Conservation (phyloP, 2,113 vertebrate species). For the Trochalopteron elliotii region DNA sequence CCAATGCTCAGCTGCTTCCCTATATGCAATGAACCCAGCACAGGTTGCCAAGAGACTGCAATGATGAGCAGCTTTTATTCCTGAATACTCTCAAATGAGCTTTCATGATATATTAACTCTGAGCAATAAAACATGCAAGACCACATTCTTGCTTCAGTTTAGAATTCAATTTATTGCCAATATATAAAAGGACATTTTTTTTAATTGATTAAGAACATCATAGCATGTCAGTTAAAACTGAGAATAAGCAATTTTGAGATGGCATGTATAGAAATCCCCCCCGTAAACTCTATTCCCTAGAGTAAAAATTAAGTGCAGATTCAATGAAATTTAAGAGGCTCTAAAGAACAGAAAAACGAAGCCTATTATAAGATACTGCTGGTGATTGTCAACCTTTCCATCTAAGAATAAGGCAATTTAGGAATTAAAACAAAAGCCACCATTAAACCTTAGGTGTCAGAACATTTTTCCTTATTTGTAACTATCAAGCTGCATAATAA, state of each 20-base stretch:
- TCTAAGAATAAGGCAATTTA: not conserved
- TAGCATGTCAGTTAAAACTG: not conserved
- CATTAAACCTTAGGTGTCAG: not conserved
- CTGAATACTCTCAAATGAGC: not conserved
- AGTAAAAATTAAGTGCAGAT: not conserved
- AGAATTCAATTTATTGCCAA: not conserved
- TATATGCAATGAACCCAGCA: not conserved
- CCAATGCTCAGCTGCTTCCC: not conserved
- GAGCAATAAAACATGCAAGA: slow-evolving; percentile 18
- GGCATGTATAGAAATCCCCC: not conserved
- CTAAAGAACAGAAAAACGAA: not conserved
- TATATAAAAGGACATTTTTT: not conserved
- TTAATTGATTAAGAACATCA: not conserved
- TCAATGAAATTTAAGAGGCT: not conserved
- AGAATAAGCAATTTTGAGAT: not conserved
- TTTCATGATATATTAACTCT: not conserved
- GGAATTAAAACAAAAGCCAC: slow-evolving; percentile 32
- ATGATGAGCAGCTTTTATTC: slow-evolving; percentile 28
- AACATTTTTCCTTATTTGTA: not conserved
- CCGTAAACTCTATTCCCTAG: not conserved
- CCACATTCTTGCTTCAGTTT: not conserved
- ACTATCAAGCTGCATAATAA: not conserved
- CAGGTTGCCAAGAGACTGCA: slow-evolving; percentile 46
- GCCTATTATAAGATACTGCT: not conserved
- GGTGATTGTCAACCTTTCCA: not conserved